Conservation (phyloP, 1,140 invertebrate species). For the Caenorhabditis tropicalis region DNA sequence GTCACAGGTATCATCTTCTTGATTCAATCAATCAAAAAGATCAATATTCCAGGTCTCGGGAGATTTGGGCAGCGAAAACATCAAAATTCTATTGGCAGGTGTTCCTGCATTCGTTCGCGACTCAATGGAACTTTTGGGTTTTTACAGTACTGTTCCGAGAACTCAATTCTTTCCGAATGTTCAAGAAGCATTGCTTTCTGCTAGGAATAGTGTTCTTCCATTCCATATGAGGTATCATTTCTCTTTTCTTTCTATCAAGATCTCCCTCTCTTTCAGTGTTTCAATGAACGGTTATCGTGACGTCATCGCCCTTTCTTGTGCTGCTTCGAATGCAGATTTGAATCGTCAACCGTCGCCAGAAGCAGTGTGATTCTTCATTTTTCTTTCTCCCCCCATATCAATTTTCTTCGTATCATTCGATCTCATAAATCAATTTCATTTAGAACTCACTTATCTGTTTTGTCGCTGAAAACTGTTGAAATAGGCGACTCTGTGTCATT, state of each 20-base stretch:
- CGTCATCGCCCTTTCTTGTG: slow-evolving; percentile 11
- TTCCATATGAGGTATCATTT: slow-evolving; percentile 9
- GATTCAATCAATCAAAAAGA: neutral
- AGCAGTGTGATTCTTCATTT: neutral
- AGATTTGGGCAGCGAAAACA: slow-evolving; percentile 25
- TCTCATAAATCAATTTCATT: neutral
- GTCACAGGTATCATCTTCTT: neutral
- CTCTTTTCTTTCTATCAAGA: neutral
- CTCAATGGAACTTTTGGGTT: slow-evolving; percentile 24
- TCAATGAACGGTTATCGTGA: slow-evolving; percentile 22
- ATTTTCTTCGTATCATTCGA: neutral
- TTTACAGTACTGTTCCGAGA: slow-evolving; percentile 9
- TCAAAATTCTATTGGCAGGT: slow-evolving; percentile 10
- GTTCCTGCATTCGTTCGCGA: neutral
- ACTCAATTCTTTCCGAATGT: slow-evolving; percentile 38
- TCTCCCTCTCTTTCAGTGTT: neutral
- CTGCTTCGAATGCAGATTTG: slow-evolving; percentile 9
- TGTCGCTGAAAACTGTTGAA: slow-evolving; percentile 65
- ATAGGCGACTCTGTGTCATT: slow-evolving; percentile 66
- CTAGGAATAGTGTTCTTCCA: slow-evolving; percentile 3
- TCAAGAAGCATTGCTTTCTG: neutral
- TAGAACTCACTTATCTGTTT: slow-evolving; percentile 51
- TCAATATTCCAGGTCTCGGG: neutral
- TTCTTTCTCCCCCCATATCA: neutral
- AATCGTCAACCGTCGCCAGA: slow-evolving; percentile 10